Evolutionary conservation across 2,888 invertebrate species (phyloP).

Genomic region (Stenichneumon culpator): DNA sequence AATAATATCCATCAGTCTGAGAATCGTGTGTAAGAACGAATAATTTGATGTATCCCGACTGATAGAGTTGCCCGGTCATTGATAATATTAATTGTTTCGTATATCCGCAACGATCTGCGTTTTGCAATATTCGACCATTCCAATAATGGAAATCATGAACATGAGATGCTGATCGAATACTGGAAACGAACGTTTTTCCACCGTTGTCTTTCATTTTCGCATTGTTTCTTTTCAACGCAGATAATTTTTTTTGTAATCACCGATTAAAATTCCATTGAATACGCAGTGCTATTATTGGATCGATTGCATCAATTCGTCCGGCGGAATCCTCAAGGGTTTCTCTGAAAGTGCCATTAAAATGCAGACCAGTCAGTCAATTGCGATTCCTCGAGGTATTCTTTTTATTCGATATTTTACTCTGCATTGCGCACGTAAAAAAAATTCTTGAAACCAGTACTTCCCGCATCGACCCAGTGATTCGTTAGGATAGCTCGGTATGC

Average conservation of each 20-base stretch:
- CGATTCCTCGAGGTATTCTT: not conserved
- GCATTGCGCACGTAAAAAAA: slow-evolving; percentile 11
- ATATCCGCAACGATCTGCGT: too few species aligned
- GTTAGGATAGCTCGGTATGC: slow-evolving; percentile 17
- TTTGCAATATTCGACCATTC: not conserved
- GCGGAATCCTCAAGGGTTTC: slow-evolving; percentile 49
- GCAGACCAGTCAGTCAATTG: slow-evolving; percentile 8
- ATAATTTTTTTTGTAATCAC: not conserved
- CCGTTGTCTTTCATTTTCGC: not conserved
- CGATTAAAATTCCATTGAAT: not conserved
- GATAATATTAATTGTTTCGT: not conserved
- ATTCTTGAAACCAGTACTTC: slow-evolving; percentile 26
- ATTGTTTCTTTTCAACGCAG: not conserved
- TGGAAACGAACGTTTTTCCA: not conserved
- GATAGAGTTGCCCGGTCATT: not conserved
- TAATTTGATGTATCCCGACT: slow-evolving; percentile 18
- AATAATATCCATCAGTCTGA: slow-evolving; percentile 7
- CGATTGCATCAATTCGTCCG: slow-evolving; percentile 4
- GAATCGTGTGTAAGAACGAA: slow-evolving; percentile 25
- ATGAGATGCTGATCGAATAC: not conserved
- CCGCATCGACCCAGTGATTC: slow-evolving; percentile 15
- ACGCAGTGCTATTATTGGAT: slow-evolving; percentile 11
- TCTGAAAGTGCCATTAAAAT: slow-evolving; percentile 36
- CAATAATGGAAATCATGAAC: not conserved
- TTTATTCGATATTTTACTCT: not conserved